Evolutionary conservation across 2,888 invertebrate genomes (phyloP), one percentile per base, ranked within the genome.

Genomic region (Oscheius sp.): DNA sequence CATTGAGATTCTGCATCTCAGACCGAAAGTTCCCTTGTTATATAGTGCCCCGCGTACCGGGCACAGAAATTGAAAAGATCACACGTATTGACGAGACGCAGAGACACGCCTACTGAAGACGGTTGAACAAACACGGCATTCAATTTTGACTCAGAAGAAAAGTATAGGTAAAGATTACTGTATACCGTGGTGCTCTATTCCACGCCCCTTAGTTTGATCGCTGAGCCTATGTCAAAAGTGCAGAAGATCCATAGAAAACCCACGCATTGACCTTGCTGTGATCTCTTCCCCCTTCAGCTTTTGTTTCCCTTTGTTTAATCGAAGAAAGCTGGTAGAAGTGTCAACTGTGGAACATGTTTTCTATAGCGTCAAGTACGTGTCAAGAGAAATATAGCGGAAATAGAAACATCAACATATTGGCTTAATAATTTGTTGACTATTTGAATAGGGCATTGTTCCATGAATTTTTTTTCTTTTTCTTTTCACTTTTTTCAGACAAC

Each of bases 61-160:
- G 66, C 66, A 66, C 23, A 66, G 52, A 21, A 52, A 52, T 27
- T 27, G 18, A 49, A 66, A 66, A 66, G 25, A 66, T 49, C 27
- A 52, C 49, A 29, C n/a, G 7, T 7, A 29, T 52, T 52, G 35
- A 27, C 25, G 66, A 66, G 66, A 66, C 66, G 16, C 66, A 66
- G 66, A 66, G 66, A 52, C 66, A 66, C 66, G 66, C 66, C 66
- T 66, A 66, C 66, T 66, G 66, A 52, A 66, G 66, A 66, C 66
- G 49, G 66, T 66, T 66, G 66, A 66, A 66, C 66, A 66, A 66
- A 66, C 66, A 66, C 52, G 66, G 35, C 66, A 49, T 66, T 66
- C 66, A 66, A 66, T 66, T 35, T 52, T 66, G 66, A 66, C 66
- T 66, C 27, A n/a, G 9, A 46, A 27, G 35, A 21, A 49, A 49